Evolutionary conservation across 2,797 vertebrate species (phyloP), one percentile per base, ranked within the genome.

Genomic region (Eulemur coronatus): DNA sequence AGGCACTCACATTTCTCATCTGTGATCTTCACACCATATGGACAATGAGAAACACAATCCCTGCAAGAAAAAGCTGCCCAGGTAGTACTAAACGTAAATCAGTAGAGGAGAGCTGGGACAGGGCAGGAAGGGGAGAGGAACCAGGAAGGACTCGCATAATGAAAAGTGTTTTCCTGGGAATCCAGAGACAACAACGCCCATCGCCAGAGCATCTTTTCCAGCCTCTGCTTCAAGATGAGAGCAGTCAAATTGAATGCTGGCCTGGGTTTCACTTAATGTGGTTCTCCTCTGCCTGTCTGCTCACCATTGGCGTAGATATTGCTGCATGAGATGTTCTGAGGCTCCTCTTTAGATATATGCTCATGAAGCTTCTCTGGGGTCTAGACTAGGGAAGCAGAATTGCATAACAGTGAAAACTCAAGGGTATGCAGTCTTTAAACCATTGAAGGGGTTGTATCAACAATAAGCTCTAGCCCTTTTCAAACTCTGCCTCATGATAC

Each of bases 11-110:
- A 98, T 98, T 98, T 98, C 98, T 99, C 98, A 97, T 98, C 98
- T 98, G 97, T 98, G 98, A 99, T 99, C 99, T 99, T 99, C 98
- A 98, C 97, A 98, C 98, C 98, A 98, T 98, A 98, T 98, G 98
- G 98, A 98, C 98, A 98, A 98, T 85, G 96, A 97, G 97, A 89
- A 98, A 98, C 97, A 94, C 89, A 88, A 96, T 94, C 89, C 67
- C 95, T 79, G 92, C 41, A 5, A 98, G 97, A 96, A 97, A 98
- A 97, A 96, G 86, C 97, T 98, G 97, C 98, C 98, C 95, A 91
- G 97, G 96, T 98, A 97, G 92, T 96, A 98, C 97, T 94, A 97
- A 98, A 98, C 94, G 95, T 65, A 95, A 96, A 96, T 97, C 90
- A 18, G 76, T 38, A 89, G 89, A 95, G 92, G 81, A 75, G 93